Evolutionary conservation across 1,140 invertebrate species (phyloP).

Genomic region (Zaprionus africanus): DNA sequence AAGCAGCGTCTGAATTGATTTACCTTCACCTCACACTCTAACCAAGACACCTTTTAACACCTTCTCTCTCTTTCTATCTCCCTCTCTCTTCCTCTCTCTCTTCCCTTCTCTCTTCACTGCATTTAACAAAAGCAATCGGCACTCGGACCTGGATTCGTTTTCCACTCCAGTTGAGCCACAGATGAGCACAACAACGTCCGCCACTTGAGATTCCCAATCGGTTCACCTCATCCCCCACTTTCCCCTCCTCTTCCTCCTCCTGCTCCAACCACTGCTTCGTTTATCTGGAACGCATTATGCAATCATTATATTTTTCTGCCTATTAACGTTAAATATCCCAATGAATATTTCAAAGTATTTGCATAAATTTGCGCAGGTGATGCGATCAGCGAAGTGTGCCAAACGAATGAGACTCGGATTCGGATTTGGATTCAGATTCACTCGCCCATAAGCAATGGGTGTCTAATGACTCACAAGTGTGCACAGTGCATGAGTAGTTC

Average conservation of each 20-base stretch:
- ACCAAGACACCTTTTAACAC: not conserved
- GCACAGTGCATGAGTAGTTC: conserved; percentile 2
- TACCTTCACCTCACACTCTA: not conserved
- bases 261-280: not conserved
- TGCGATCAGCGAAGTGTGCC: conserved; percentile 60
- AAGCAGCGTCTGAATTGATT: conserved; percentile 20
- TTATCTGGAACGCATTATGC: conserved; percentile 48
- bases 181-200: conserved; percentile 42
- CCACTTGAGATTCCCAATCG: conserved; percentile 34
- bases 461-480: conserved; percentile 27
- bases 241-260: not conserved
- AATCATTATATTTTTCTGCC: conserved; percentile 76
- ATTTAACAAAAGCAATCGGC: conserved; percentile 28
- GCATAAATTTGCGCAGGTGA: conserved; percentile 68
- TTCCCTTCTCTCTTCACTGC: not conserved
- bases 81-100: too few relatives aligned
- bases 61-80: not conserved
- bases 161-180: conserved; percentile 66
- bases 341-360: conserved; percentile 32
- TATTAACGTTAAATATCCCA: conserved; percentile 69
- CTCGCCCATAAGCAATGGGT: conserved; percentile 36
- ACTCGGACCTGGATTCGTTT: conserved; percentile 53
- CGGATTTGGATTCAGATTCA: conserved; percentile 11
- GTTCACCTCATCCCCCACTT: conserved; percentile 12
- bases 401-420: conserved; percentile 5